Percentiles rank a stretch among this genome's conserved stretches.
phyloP scores from a whole-genome alignment of 2,888 invertebrate genomes.

The Physocephala rufipes region DNA sequence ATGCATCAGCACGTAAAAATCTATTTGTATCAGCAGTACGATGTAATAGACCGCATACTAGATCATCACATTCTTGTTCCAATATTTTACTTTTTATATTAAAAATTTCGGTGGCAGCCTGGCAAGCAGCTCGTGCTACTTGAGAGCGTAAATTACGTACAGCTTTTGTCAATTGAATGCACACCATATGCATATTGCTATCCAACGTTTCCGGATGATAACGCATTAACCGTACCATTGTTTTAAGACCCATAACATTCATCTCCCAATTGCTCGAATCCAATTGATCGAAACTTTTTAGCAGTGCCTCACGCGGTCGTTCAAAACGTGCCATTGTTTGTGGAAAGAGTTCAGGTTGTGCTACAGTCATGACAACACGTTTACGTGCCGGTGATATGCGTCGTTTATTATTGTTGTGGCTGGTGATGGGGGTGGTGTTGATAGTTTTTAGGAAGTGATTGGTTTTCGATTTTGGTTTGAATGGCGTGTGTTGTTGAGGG shows the following conservation, averaged over 20 bases:
- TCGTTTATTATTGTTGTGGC: slow-evolving; percentile 50
- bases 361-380: slow-evolving; percentile 56
- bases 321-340: slow-evolving; percentile 68
- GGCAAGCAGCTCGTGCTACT: slow-evolving; percentile 88
- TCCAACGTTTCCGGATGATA: slow-evolving; percentile 74
- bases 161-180: slow-evolving; percentile 77
- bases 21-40: slow-evolving; percentile 94
- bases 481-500: slow-evolving; percentile 52
- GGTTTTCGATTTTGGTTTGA: slow-evolving; percentile 62
- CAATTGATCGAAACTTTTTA: slow-evolving; percentile 72
- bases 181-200: slow-evolving; percentile 74
- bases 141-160: slow-evolving; percentile 92
- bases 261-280: slow-evolving; percentile 84
- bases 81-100: slow-evolving; percentile 69
- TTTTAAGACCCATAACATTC: slow-evolving; percentile 77
- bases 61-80: slow-evolving; percentile 85
- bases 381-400: slow-evolving; percentile 59
- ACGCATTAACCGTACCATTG: slow-evolving; percentile 74
- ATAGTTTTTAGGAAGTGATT: slow-evolving; percentile 54
- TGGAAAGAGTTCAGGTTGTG: slow-evolving; percentile 58
- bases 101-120: slow-evolving; percentile 83
- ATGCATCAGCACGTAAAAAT: slow-evolving; percentile 89
- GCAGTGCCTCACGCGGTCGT: slow-evolving; percentile 73
- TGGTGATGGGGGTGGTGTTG: too few species aligned
- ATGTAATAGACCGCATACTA: slow-evolving; percentile 81